Evolutionary conservation across 2,888 invertebrate genomes (phyloP).

Genomic region (Rhimphoctona megacephalus): DNA sequence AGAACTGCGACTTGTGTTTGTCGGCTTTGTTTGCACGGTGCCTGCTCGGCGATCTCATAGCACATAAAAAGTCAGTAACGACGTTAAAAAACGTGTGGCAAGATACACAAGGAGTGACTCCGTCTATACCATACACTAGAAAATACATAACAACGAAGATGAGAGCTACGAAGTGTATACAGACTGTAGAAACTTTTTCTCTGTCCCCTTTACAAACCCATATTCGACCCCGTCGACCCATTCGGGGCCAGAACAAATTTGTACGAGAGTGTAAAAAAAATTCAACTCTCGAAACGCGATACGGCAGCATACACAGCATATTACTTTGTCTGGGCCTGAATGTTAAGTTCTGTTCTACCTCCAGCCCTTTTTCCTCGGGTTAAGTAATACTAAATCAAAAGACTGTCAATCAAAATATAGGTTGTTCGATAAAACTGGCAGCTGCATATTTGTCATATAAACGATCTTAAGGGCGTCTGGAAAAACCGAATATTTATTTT

Average conservation of each 20-base stretch:
- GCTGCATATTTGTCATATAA: neutral
- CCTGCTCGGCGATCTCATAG: constrained; percentile 64
- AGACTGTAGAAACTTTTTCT: constrained; percentile 25
- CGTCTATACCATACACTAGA: constrained; percentile 49
- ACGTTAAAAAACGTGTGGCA: constrained; percentile 77
- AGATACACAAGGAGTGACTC: constrained; percentile 73
- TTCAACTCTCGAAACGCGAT: constrained; percentile 55
- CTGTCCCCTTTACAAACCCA: constrained; percentile 34
- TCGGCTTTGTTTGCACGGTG: constrained; percentile 73
- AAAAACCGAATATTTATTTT: no score
- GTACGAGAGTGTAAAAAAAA: constrained; percentile 73
- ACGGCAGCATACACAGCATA: constrained; percentile 37
- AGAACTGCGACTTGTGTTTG: constrained; percentile 73
- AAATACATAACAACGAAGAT: constrained; percentile 45
- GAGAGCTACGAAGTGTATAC: constrained; percentile 34
- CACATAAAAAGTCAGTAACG: constrained; percentile 72
- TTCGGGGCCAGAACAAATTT: constrained; percentile 75
- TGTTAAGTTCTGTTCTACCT: constrained; percentile 25
- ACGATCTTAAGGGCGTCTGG: neutral
- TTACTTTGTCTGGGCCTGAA: constrained; percentile 16
- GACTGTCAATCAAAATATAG: neutral
- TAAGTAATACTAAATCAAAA: neutral
- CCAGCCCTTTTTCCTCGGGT: neutral
- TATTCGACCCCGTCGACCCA: constrained; percentile 46
- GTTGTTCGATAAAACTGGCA: neutral